Conservation (phyloP, 2,888 invertebrate genomes). For the Meteorus colon region DNA sequence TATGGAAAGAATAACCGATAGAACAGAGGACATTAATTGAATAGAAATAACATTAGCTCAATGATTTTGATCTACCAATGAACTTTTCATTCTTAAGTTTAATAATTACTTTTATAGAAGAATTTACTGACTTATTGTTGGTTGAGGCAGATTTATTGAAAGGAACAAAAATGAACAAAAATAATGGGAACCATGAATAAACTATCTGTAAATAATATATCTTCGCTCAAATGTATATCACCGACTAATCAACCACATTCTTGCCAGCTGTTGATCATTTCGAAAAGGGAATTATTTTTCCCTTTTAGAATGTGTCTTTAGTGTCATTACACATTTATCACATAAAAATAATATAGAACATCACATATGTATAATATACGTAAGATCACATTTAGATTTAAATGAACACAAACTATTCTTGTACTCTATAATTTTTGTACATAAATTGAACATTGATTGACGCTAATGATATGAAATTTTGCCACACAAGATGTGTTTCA, state of each 20-base stretch:
- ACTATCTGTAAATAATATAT: constrained; percentile 2
- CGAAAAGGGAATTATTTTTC: neutral
- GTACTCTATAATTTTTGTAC: constrained; percentile 40
- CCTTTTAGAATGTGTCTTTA: neutral
- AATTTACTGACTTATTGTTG: no score
- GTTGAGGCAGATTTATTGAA: neutral
- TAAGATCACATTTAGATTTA: neutral
- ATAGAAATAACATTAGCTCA: constrained; percentile 28
- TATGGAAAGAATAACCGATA: neutral
- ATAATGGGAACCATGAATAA: neutral
- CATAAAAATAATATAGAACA: neutral
- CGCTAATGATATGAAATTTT: constrained; percentile 19
- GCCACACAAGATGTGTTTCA: neutral
- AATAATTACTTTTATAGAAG: no score
- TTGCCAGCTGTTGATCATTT: constrained; percentile 9
- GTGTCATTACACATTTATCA: neutral
- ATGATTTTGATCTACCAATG: constrained; percentile 3
- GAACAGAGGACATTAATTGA: constrained; percentile 18
- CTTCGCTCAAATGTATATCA: constrained; percentile 4
- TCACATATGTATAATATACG: constrained; percentile 15
- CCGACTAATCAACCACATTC: neutral
- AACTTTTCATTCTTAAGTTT: neutral
- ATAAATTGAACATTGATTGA: constrained; percentile 12
- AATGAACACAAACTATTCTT: constrained; percentile 32
- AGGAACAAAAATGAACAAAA: neutral